Conservation (phyloP, 2,888 invertebrate species). For the Norana najaformis region DNA sequence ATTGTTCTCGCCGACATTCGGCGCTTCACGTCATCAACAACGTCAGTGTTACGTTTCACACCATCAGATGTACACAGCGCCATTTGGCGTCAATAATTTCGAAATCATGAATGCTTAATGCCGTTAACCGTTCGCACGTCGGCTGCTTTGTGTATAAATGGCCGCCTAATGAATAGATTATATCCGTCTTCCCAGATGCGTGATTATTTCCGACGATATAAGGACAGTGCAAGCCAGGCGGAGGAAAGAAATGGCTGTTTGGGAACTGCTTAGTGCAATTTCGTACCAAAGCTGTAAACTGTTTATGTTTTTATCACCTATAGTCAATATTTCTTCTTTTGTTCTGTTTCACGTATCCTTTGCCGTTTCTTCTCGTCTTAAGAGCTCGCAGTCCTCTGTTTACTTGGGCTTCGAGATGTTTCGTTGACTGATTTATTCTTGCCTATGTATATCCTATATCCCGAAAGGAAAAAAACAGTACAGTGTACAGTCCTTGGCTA, state of each 20-base stretch:
- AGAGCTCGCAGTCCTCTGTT: neutral
- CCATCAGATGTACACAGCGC: conserved; percentile 5
- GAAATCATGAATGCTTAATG: neutral
- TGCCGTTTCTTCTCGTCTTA: neutral
- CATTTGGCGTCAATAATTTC: neutral
- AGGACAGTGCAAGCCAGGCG: neutral
- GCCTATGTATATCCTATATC: neutral
- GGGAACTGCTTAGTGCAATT: neutral
- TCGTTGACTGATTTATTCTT: neutral
- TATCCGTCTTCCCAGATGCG: neutral
- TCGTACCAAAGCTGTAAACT: neutral
- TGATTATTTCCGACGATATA: neutral
- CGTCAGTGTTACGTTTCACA: conserved; percentile 13
- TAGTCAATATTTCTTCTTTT: neutral
- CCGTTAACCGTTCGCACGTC: neutral
- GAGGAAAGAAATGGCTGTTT: neutral
- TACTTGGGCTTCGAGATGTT: neutral
- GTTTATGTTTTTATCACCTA: conserved; percentile 6
- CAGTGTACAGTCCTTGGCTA: neutral
- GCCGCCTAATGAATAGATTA: neutral
- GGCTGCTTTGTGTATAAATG: neutral
- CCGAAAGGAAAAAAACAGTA: neutral
- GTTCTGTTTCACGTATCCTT: neutral
- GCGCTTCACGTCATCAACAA: neutral
- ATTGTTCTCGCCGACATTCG: neutral